Conservation (phyloP, 2,888 invertebrate genomes). For the Abrostola tripartita region DNA sequence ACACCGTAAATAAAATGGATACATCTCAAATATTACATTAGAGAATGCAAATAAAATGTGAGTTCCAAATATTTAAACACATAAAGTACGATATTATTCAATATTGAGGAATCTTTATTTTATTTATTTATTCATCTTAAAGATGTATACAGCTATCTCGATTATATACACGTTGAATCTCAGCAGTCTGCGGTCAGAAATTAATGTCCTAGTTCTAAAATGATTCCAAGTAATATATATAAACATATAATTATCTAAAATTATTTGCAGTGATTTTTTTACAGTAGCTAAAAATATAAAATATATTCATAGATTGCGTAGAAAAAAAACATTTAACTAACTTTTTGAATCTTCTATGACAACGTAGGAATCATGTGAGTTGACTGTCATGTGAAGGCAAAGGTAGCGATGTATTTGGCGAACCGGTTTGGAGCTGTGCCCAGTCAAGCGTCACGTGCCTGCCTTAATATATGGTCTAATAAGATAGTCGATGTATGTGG, state of each 20-base stretch:
- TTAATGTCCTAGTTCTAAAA: neutral
- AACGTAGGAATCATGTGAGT: conserved; percentile 62
- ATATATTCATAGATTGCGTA: conserved; percentile 4
- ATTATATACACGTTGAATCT: neutral
- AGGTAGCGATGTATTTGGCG: conserved; percentile 62
- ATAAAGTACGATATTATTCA: neutral
- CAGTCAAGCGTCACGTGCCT: conserved; percentile 54
- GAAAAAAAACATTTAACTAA: conserved; percentile 26
- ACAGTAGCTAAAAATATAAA: conserved; percentile 8
- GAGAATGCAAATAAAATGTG: conserved; percentile 14
- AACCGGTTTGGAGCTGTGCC: conserved; percentile 68
- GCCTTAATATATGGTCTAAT: conserved; percentile 22
- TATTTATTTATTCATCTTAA: too few relatives aligned
- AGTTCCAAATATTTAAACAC: conserved; percentile 2
- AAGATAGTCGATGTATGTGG: conserved; percentile 30
- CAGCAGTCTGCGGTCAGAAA: neutral
- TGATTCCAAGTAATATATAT: neutral
- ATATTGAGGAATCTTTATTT: neutral
- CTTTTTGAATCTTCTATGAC: conserved; percentile 28
- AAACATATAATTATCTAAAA: neutral
- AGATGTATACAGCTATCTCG: neutral
- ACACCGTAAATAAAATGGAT: conserved; percentile 38
- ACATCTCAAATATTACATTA: conserved; percentile 14
- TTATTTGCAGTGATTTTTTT: neutral
- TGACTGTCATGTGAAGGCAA: conserved; percentile 61